Conservation (phyloP, 2,797 vertebrate species). For the Limnodromus scolopaceus region DNA sequence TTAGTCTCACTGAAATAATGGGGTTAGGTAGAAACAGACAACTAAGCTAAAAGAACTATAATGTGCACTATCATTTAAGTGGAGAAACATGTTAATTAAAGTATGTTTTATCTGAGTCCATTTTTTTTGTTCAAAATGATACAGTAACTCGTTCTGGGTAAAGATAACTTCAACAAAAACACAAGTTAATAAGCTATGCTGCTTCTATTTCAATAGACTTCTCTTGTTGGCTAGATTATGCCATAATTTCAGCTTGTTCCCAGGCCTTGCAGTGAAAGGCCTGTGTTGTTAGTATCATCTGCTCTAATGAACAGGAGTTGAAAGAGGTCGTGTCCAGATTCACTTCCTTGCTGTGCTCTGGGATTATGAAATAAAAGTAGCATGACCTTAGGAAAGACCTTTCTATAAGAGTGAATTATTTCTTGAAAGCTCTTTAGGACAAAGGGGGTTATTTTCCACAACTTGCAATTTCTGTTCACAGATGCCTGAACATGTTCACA, state of each 20-base stretch:
- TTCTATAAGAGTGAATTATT: constrained; percentile 34
- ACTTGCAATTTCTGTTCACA: constrained; percentile 31
- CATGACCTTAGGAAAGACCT: constrained; percentile 32
- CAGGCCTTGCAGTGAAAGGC: not conserved
- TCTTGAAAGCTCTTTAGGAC: constrained; percentile 26
- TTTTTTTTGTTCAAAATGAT: not conserved
- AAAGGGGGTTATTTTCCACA: constrained; percentile 29
- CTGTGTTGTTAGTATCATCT: constrained; percentile 12
- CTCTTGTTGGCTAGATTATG: not conserved
- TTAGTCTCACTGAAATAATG: not conserved
- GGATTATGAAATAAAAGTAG: constrained; percentile 46
- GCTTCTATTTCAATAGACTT: not conserved
- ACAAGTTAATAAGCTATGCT: not conserved
- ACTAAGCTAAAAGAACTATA: not conserved
- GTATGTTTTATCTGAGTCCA: not conserved
- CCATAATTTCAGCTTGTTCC: not conserved
- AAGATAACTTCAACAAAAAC: not conserved
- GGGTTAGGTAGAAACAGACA: not conserved
- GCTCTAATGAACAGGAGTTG: constrained; percentile 38
- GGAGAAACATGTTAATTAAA: not conserved
- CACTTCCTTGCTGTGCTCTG: constrained; percentile 23
- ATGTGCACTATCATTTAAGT: not conserved
- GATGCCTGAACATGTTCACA: not conserved
- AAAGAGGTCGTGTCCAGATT: constrained; percentile 17
- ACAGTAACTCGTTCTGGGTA: not conserved